Evolutionary conservation across 2,888 invertebrate species (phyloP), one percentile per base, ranked within the genome.

Genomic region (Cephalotes varians): DNA sequence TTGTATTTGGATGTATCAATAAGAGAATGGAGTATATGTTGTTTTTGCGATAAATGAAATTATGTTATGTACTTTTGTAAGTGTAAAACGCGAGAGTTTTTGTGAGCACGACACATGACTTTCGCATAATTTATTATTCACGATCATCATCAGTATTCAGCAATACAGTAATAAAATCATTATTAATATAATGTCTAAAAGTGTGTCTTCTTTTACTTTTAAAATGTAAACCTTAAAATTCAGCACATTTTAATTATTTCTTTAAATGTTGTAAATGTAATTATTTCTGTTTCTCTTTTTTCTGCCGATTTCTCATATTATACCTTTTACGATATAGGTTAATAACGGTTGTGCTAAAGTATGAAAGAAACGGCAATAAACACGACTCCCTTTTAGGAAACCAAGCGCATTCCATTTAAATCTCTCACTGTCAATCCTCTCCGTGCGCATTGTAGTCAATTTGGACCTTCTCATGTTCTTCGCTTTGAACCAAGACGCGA

Each of bases 361-460:
- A 69, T 64, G 54, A 82, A 81, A 84, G 81, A 88, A 69, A 60
- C 56, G 34, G 47, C 34, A 83, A 79, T 83, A 85, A 85, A 85
- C 40, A 73, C 80, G 77, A 82, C 34, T 56, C 86, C 82, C 69
- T 88, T 85, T 88, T 86, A 86, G 85, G 86, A 81, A 82, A 86
- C 67, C 85, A 85, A 77, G 72, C 74, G 67, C 85, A 88, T 88
- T 86, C 86, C 83, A 64, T 74, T 69, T 65, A 60, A 60, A 72
- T 88, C 83, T 85, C 82, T 81, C 82, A 56, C 28, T 65, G 69
- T 72, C 67, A 37, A 74, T 80, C 80, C 54, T 40, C 31, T 56
- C 44, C 5, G 34, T 67, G 37, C 18, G 25, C 10, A 65, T 73
- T 60, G n/a, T 31, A 56, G 31, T 73, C 5, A 4, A 44, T 58